Conservation (phyloP, 1,140 invertebrate genomes). For the Drosophila orosa region DNA sequence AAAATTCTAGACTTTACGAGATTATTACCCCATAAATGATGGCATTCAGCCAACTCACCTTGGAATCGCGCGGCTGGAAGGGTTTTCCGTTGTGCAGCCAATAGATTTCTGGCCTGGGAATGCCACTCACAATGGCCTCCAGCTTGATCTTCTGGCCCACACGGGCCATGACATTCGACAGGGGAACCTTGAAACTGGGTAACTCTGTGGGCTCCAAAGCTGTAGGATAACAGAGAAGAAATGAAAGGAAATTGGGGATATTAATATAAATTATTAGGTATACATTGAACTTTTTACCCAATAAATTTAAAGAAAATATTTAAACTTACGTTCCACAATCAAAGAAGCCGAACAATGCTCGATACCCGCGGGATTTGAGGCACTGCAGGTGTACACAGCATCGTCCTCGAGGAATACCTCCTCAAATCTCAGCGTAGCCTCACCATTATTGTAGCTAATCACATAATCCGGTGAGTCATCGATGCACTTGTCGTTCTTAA, state of each 20-base stretch:
- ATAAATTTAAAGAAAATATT: background rate
- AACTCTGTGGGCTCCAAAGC: slow-evolving; percentile 88
- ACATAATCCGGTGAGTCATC: slow-evolving; percentile 85
- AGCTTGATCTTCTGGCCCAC: slow-evolving; percentile 89
- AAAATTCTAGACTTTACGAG: background rate
- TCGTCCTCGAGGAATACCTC: slow-evolving; percentile 87
- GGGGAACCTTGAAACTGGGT: slow-evolving; percentile 88
- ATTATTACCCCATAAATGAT: background rate
- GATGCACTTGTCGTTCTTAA: slow-evolving; percentile 87
- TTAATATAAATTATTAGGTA: background rate
- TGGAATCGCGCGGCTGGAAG: slow-evolving; percentile 73
- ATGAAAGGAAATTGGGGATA: too few relatives aligned
- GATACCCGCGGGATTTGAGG: slow-evolving; percentile 89
- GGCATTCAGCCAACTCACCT: slow-evolving; percentile 60
- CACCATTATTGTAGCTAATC: slow-evolving; percentile 90
- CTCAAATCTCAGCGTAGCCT: slow-evolving; percentile 89
- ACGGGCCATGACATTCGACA: slow-evolving; percentile 87
- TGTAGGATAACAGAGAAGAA: slow-evolving; percentile 1
- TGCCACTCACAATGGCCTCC: slow-evolving; percentile 89
- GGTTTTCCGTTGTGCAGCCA: slow-evolving; percentile 90
- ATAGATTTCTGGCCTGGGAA: slow-evolving; percentile 88
- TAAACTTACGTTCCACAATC: slow-evolving; percentile 89
- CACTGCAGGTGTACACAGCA: slow-evolving; percentile 89
- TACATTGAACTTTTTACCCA: background rate
- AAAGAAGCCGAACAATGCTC: slow-evolving; percentile 90